Evolutionary conservation across 2,888 invertebrate genomes (phyloP), one percentile per base, ranked within the genome.

Genomic region (Acleris emargana): DNA sequence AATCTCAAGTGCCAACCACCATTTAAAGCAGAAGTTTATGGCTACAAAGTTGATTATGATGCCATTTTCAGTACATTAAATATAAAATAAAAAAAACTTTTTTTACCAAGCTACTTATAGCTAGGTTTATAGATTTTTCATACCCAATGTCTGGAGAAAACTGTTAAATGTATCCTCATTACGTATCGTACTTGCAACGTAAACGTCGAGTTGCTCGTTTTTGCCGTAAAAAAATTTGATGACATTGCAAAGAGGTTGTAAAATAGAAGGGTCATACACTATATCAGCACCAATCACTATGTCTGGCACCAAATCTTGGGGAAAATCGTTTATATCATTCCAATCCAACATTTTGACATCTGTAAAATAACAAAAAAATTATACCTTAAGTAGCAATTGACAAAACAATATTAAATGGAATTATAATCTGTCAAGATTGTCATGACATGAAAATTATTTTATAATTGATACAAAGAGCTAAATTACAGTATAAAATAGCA

Each of bases 121-220:
- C 9, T 9, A 32, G 3, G 32, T 32, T 28, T 32, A 25, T n/a
- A 9, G 17, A 28, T 18, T 13, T 13, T 16, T 69, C 83, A 81
- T 79, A 95, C 95, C 91, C 72, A 95, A 81, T 69, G 83, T 76
- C 17, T 84, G 71, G 51, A 95, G 78, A 85, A 96, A 96, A 25
- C 80, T 74, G 4, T 87, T 73, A 69, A 95, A 87, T 1, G 96
- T 96, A 1, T 93, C 86, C 74, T 91, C 84, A 87, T 96, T 96
- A 71, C 96, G 89, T 69, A 96, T 81, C 53, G 88, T 78, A 75
- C 86, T 87, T 43, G 86, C 85, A 71, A 91, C 86, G 67, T 80
- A 89, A 28, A 88, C 78, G 69, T 82, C 77, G 47, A 89, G 67
- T 49, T 78, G 7, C 18, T 72, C 76, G 75, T 91, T 91, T 72